Conservation (phyloP, 2,113 vertebrate species). For the Lipotes vexillifer region DNA sequence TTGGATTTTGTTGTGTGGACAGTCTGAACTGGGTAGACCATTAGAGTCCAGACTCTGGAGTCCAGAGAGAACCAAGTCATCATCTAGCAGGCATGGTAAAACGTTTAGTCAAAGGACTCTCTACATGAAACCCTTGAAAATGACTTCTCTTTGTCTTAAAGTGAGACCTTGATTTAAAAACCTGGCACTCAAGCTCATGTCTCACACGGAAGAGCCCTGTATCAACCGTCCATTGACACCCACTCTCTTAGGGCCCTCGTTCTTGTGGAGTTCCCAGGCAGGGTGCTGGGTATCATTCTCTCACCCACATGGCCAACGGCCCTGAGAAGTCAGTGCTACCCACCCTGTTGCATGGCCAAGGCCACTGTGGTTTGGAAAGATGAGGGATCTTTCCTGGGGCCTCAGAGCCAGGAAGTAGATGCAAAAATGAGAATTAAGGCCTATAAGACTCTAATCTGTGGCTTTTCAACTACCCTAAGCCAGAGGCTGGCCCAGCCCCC, state of each 20-base stretch:
- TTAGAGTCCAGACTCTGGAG: neutral
- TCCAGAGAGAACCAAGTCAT: neutral
- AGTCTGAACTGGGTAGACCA: neutral
- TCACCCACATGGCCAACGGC: fast-evolving
- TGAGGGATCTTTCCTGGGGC: neutral
- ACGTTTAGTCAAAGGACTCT: neutral
- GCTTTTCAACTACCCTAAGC: neutral
- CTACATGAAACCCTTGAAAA: neutral
- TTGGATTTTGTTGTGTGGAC: neutral
- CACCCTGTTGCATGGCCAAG: neutral
- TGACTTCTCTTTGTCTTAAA: neutral
- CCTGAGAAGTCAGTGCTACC: neutral
- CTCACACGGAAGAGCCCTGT: neutral
- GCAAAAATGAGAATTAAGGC: neutral
- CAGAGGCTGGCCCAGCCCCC: neutral
- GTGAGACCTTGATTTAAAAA: neutral
- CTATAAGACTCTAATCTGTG: neutral
- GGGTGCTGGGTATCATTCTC: too few relatives aligned
- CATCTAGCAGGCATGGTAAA: fast-evolving
- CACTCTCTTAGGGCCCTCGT: fast-evolving
- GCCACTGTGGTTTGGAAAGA: neutral
- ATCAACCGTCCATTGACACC: neutral
- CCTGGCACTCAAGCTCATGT: neutral
- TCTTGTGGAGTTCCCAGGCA: neutral
- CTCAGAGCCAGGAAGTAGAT: neutral